phyloP scores from a whole-genome alignment of 2,888 invertebrate genomes.

The Epirrita christyi region DNA sequence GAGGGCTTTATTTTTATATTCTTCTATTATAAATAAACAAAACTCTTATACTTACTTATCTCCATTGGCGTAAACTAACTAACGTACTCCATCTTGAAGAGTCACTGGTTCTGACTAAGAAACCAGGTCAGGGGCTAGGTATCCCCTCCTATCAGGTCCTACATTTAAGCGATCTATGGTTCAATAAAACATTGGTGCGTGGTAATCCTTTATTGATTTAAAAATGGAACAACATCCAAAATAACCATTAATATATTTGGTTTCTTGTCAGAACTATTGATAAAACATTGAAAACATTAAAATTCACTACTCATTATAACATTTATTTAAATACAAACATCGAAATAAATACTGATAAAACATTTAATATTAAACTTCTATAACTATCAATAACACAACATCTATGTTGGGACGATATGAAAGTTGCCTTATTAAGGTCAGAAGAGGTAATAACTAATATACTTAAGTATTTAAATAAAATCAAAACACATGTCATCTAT shows the following conservation, averaged over 20 bases:
- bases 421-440: conserved; percentile 56
- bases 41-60: too few species aligned
- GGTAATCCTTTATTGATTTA: conserved; percentile 69
- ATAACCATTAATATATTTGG: conserved; percentile 61
- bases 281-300: conserved; percentile 66
- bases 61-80: too few species aligned
- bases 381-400: conserved; percentile 71
- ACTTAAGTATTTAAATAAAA: conserved; percentile 41
- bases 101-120: too few species aligned
- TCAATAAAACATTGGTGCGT: conserved; percentile 42
- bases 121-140: too few species aligned
- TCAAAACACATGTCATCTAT: conserved; percentile 42
- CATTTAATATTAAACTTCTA: conserved; percentile 62
- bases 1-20: too few species aligned
- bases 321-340: conserved; percentile 61
- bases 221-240: conserved; percentile 69
- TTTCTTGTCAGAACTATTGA: conserved; percentile 55
- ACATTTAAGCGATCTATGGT: neutral
- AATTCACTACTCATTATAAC: conserved; percentile 71
- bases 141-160: too few species aligned
- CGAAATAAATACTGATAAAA: conserved; percentile 75
- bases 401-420: conserved; percentile 61
- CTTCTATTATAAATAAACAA: too few species aligned
- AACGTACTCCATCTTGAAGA: too few species aligned
- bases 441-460: conserved; percentile 42